Evolutionary conservation across 2,888 invertebrate species (phyloP), one percentile per base, ranked within the genome.

Genomic region (Conops quadrifasciatus): DNA sequence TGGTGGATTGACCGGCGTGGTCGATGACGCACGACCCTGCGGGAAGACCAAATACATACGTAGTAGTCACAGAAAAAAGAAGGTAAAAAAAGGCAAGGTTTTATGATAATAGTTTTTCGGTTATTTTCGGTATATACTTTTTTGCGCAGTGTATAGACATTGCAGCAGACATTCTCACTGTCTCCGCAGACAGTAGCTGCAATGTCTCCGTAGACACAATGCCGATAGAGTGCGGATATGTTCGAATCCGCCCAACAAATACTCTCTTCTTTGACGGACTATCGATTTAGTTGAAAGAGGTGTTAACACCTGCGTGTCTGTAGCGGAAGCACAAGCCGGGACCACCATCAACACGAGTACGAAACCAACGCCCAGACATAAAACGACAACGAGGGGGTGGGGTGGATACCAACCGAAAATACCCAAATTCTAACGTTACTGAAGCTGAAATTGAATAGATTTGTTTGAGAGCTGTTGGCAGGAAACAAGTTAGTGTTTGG

Each of bases 21-120:
- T 78, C 74, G 56, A 71, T 75, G 62, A 79, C 78, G 70, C 85
- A 85, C 70, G 84, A 82, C 75, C 86, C 86, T 86, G 78, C 24
- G 26, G 53, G 9, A 53, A 21, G 62, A 62, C 9, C 28, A 9
- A 62, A 15, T 26, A 60, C 4, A 16, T 2, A 16, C 30, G 36
- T 43, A 45, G 1, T 24, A 45, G 45, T 36, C 30, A 21, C 9
- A 43, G 19, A 63, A 11, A 24, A 5, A 24, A 5, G 15, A 47
- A 2, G 9, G 19, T 15, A 19, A 30, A 60, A 30, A n/a, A n/a
- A n/a, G n/a, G 2, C n/a, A 56, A 56, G 51, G 19, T 51, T 51
- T 19, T 51, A 21, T 51, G 21, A 9, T 19, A 11, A 21, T 51
- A 21, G 2, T 51, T n/a, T n/a, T n/a, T n/a, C n/a, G n/a, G n/a